Base-by-base conservation (phyloP, 2,888 invertebrate species). In the Cyclophora albipunctata region DNA sequence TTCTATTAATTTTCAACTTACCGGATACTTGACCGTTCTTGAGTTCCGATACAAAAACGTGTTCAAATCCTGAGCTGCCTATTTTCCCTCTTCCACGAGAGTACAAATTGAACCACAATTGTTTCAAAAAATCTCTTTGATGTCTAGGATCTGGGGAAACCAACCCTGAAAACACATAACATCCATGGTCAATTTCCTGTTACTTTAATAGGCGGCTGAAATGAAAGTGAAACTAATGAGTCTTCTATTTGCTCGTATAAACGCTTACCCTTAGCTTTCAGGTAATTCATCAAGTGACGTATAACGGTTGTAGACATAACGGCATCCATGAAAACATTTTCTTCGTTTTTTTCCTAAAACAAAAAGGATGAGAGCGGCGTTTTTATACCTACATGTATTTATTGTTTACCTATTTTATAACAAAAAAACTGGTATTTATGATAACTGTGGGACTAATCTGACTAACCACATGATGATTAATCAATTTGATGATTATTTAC, bases 11-110 rank as follows among this genome's bases (percentile, higher is more conserved):
- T 20, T 20, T 20, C 20, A 20, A 46, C 51, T 52, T 69, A 88
- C 89, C 89, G 47, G 91, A 93, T 34, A 97, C 92, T 65, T 93
- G 92, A 44, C 91, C 91, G 62, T 93, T 92, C 75, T 95, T 96
- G 0, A 95, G 86, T 89, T 98, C 98, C 0, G 96, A 94, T 3
- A 97, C 91, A 77, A 98, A 97, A 34, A 97, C 92, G 70, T 98
- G 98, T 78, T 98, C 98, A 72, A 98, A 98, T 2, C 96, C 98
- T 42, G 95, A 95, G 64, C 97, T 97, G 53, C 97, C 95, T 34
- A 95, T 91, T 71, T 91, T 91, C 35, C 95, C 94, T 66, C 91
- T 90, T 37, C 95, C 93, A 55, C 97, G 90, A 0, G 96, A 93
- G 74, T 96, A 98, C 62, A 95, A 90, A 40, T 92, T 93, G 70